Base-by-base conservation (phyloP, 2,797 vertebrate genomes). In the Tadarida brasiliensis region DNA sequence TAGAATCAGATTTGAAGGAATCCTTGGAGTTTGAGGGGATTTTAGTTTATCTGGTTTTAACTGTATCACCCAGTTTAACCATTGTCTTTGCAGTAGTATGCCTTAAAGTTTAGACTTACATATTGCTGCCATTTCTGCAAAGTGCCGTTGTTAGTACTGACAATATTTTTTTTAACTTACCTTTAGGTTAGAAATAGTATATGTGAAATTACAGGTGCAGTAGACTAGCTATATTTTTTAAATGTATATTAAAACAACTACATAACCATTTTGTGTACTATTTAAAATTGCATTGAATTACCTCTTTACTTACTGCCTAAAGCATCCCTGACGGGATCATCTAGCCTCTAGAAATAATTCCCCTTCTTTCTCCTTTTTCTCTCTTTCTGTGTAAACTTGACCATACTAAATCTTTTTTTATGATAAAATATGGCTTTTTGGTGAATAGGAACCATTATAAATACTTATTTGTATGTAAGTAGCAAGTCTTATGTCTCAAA, bases 21-120 rank as follows among this genome's bases (percentile, higher is more conserved):
- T 94, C 57, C 5, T 94, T 84, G 61, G 47, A 71, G 39, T 85
- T 71, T 63, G 71, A 76, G 63, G 65, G 30, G 89, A 87, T 74
- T 91, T 88, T 85, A 47, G 6, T 91, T 80, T 87, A 59, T 80
- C 28, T 77, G 39, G 10, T 65, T 12, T 92, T 92, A 87, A 71
- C 35, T 35, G 68, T 51, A 80, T 33, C 51, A 47, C 2, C 16
- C n/a, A 70, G 1, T 87, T 89, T 80, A 63, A 22, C 93, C 35
- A n/a, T 67, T 63, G 30, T 77, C 44, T 74, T 26, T 96, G 56
- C 8, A 33, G 39, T 47, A 81, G 20, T 89, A 2, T 63, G 24
- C 47, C 11, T 84, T 15, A 33, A 14, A 80, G 47, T 90, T 73
- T 47, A 92, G 24, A 63, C 12, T 35, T 84, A 20, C 51, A 14